Base-by-base conservation (phyloP, 2,797 vertebrate genomes). In the Spondyliosoma cantharus region DNA sequence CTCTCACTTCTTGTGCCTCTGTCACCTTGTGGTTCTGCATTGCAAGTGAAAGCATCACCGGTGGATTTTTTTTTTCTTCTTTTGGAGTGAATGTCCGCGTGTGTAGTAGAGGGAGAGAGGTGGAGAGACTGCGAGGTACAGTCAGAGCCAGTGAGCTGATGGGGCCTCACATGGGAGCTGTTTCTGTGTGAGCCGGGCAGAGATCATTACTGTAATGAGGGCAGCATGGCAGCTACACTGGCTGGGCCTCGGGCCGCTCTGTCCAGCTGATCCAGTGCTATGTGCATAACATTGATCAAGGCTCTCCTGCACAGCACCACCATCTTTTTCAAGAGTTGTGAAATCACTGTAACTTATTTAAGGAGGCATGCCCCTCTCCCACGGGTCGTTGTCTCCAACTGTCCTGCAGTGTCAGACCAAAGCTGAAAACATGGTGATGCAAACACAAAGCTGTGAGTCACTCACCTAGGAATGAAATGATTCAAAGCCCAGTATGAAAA, bases 201-300 rank as follows among this genome's bases (percentile, higher is more conserved):
- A 92, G 90, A 91, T 93, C 91, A 90, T 94, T 94, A 94, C 83
- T 87, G 90, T 90, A 93, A 93, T 93, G 91, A 93, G 91, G 92
- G 74, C 92, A 93, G 86, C 83, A 81, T 90, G 84, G 80, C 74
- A 90, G 89, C 87, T 65, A 71, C 80, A 81, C 65, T 86, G 83
- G 71, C 86, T 76, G 63, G 80, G 90, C 91, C 91, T 85, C 78
- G 46, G 92, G 91, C 88, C 22, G 43, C 65, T 69, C 82, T 66
- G 81, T 83, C 65, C 74, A 78, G 84, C 77, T 86, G 83, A 87
- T 87, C 82, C 83, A 83, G 68, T 73, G 79, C 90, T 81, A 59
- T 72, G 82, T 70, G 69, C 68, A 79, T 83, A 86, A 82, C 82
- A 83, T 80, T 87, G 90, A 93, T 92, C 86, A 91, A 92, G 92